phyloP scores from a whole-genome alignment of 2,797 vertebrate species.

The Setipinna tenuifilis region DNA sequence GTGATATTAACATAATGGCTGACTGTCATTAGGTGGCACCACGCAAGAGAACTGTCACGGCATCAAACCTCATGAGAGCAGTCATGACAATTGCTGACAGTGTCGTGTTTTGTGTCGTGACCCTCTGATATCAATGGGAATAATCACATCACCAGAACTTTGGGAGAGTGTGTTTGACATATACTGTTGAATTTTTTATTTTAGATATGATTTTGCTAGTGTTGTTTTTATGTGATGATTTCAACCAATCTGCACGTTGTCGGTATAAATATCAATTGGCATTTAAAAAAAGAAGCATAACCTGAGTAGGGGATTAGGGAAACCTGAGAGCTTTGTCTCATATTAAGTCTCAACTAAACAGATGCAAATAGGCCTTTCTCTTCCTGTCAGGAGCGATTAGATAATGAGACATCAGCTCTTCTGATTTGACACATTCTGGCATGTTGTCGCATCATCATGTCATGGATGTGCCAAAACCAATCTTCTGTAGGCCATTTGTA shows the following conservation, averaged over 20 bases:
- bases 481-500: neutral
- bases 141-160: neutral
- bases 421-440: neutral
- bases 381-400: neutral
- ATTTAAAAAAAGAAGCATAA: neutral
- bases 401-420: neutral
- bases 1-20: neutral
- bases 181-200: neutral
- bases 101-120: neutral
- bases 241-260: neutral
- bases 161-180: neutral
- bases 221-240: neutral
- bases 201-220: neutral
- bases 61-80: neutral
- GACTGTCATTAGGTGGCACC: neutral
- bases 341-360: neutral
- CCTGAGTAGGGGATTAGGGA: neutral
- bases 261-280: neutral
- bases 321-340: neutral
- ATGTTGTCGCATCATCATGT: neutral
- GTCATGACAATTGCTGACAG: neutral
- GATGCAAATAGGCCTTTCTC: neutral
- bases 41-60: neutral
- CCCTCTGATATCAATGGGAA: neutral
- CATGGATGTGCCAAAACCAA: neutral